These are phyloP conservation scores for Dione juno DNA, from an alignment of 2,888 invertebrate species.

Conservation along the genomic window DNA sequence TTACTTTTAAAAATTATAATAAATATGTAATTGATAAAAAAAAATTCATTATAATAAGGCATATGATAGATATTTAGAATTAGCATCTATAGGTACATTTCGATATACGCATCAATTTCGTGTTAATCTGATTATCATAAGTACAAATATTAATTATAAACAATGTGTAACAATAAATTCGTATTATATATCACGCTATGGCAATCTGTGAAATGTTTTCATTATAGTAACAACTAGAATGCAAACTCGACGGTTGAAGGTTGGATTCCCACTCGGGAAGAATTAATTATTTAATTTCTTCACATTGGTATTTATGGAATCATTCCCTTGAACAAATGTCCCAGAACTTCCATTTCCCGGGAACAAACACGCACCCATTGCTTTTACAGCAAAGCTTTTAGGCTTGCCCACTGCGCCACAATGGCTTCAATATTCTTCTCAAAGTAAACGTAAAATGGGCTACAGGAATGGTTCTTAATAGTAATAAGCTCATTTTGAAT, in stretches of 20 bases:
- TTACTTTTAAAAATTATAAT: too few species aligned
- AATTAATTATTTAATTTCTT: not conserved
- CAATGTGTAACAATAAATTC: not conserved
- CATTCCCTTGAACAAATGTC: too few species aligned
- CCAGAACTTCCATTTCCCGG: too few species aligned
- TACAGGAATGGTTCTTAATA: too few species aligned
- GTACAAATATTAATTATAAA: not conserved
- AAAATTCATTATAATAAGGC: not conserved
- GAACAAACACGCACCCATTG: too few species aligned
- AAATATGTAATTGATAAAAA: too few species aligned
- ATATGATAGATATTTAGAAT: not conserved
- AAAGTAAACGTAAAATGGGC: too few species aligned
- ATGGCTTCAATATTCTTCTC: too few species aligned
- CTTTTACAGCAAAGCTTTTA: too few species aligned
- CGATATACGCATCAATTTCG: not conserved
- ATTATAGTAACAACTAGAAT: too few species aligned
- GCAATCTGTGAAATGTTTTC: not conserved
- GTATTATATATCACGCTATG: not conserved
- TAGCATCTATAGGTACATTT: not conserved
- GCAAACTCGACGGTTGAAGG: not conserved
- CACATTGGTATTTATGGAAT: not conserved
- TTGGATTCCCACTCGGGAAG: not conserved
- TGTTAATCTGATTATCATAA: not conserved
- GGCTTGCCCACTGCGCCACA: too few species aligned
- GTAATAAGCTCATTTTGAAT: too few species aligned